Conservation (phyloP, 2,113 vertebrate species). For the Chamaetylas fuelleborni region DNA sequence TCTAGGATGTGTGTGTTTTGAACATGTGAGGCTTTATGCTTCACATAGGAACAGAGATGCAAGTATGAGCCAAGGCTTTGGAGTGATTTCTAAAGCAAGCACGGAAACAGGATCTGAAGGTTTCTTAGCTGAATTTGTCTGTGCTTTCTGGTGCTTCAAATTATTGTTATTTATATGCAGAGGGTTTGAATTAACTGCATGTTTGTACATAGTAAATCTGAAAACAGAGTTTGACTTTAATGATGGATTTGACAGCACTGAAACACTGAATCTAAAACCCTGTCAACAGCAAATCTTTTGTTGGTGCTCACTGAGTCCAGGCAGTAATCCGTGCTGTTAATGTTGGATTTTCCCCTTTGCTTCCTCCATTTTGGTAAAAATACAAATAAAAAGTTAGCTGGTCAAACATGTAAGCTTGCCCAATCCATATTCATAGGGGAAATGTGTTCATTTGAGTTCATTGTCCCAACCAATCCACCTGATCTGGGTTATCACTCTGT, state of each 20-base stretch:
- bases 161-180: neutral
- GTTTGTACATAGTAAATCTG: neutral
- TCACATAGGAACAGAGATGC: neutral
- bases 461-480: neutral
- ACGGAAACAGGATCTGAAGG: neutral
- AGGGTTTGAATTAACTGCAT: neutral
- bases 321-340: neutral
- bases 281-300: neutral
- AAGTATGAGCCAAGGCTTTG: neutral
- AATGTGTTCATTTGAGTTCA: neutral
- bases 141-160: neutral
- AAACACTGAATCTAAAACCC: neutral
- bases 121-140: neutral
- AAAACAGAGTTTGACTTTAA: neutral
- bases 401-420: neutral
- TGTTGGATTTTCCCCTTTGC: neutral
- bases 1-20: neutral
- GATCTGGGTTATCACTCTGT: neutral
- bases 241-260: neutral
- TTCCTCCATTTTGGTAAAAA: neutral
- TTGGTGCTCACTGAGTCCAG: neutral
- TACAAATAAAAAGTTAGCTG: neutral
- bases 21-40: neutral
- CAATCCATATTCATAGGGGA: neutral
- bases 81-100: neutral